Conservation (phyloP, 2,888 invertebrate genomes). For the Cataglyphis livida region DNA sequence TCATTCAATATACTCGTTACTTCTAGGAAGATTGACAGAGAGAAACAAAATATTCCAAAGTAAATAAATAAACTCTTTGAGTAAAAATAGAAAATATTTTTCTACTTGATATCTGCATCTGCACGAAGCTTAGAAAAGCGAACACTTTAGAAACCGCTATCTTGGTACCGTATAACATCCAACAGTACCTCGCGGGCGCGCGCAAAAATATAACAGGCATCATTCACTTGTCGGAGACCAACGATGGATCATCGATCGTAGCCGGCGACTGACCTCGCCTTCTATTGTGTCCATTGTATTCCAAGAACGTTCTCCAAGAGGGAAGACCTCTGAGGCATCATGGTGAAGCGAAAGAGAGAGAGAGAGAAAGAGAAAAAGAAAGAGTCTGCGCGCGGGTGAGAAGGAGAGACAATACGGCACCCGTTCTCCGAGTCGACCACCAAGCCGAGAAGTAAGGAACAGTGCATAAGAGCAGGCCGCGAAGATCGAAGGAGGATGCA, state of each 20-base stretch:
- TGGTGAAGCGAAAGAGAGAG: slow-evolving; percentile 19
- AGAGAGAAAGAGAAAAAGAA: slow-evolving; percentile 15
- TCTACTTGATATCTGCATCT: neutral
- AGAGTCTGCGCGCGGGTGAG: slow-evolving; percentile 30
- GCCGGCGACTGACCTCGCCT: slow-evolving; percentile 46
- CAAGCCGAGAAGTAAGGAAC: slow-evolving; percentile 52
- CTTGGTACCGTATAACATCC: slow-evolving; percentile 6
- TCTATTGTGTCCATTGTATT: slow-evolving; percentile 47
- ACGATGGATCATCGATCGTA: slow-evolving; percentile 46
- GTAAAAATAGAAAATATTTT: neutral
- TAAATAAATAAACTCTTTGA: slow-evolving; percentile 12
- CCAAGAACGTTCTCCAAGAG: slow-evolving; percentile 52
- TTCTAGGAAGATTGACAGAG: neutral
- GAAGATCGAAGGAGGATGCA: slow-evolving; percentile 78
- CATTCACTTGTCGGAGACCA: slow-evolving; percentile 32
- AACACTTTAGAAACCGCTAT: slow-evolving; percentile 39
- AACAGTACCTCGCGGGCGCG: neutral
- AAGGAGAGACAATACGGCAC: slow-evolving; percentile 53
- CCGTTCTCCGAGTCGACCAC: slow-evolving; percentile 71
- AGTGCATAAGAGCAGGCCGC: slow-evolving; percentile 47
- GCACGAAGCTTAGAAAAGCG: slow-evolving; percentile 9
- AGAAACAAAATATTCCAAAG: neutral
- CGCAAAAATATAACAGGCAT: slow-evolving; percentile 22
- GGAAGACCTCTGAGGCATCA: slow-evolving; percentile 21
- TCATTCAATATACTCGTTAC: neutral